Conservation (phyloP, 2,888 invertebrate species). For the Hydrotaea cyrtoneurina region DNA sequence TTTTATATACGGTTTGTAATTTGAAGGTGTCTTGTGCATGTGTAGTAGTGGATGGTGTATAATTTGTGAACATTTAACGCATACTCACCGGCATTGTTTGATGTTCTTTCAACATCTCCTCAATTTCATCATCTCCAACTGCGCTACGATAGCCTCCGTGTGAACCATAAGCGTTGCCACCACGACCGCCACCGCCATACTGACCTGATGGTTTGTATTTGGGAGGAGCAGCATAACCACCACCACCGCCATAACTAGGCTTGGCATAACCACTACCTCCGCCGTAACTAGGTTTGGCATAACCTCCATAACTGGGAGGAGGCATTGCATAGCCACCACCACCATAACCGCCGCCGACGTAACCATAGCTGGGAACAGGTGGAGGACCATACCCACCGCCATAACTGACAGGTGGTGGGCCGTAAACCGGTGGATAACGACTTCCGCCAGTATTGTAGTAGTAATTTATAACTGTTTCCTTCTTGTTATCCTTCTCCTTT, state of each 20-base stretch:
- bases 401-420: conserved; percentile 47
- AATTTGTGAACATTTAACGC: background rate
- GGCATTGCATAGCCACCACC: conserved; percentile 57
- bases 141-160: conserved; percentile 73
- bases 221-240: background rate
- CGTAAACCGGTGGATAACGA: conserved; percentile 54
- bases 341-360: conserved; percentile 58
- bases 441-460: conserved; percentile 67
- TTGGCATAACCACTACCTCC: conserved; percentile 36
- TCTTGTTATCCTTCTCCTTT: conserved; percentile 61
- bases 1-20: too few species aligned
- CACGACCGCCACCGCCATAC: conserved; percentile 61
- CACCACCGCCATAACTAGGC: background rate
- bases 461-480: conserved; percentile 71
- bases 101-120: conserved; percentile 73
- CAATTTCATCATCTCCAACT: conserved; percentile 73
- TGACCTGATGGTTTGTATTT: conserved; percentile 31
- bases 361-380: conserved; percentile 22
- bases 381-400: conserved; percentile 60
- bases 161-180: conserved; percentile 60
- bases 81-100: conserved; percentile 73
- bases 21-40: background rate
- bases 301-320: conserved; percentile 48
- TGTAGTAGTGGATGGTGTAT: background rate
- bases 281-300: background rate